Base-by-base conservation (phyloP, 2,888 invertebrate species). In the Omphaloscelis lunosa region DNA sequence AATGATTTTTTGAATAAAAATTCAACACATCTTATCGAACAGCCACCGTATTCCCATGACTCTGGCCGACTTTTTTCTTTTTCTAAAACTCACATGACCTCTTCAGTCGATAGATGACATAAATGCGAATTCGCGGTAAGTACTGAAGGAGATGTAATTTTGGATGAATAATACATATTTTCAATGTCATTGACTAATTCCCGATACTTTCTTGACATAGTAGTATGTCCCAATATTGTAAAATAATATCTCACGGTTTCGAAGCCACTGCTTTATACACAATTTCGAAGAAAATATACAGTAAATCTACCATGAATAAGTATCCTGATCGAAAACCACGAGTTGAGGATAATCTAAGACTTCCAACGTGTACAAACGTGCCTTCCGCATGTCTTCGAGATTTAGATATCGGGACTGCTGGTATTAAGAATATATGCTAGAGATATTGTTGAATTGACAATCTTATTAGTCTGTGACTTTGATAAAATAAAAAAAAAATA, bases 271-370 rank as follows among this genome's bases (percentile, higher is more conserved):
- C 15, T 7, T 15, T 3, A 11, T 17, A 17, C 27, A 23, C 23
- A 39, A 7, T 23, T 53, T 41, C 41, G 29, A 34, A 51, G 11
- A 17, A 23, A 68, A 34, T 34, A 34, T 9, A 34, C 17, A n/a
- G 17, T 34, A 34, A 68, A 34, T 68, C n/a, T 34, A 51, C 51
- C 67, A 51, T 34, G 34, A 68, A 51, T 51, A 68, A 34, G 34
- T 51, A 51, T 6, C n/a, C 51, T 51, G 23, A 51, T 39, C 53
- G 53, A 39, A 61, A 70, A 41, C 23, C 70, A 61, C 41, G 41
- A 61, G 15, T 70, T 61, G 41, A 15, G 27, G 27, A 61, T 70
- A 29, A 62, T 70, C 62, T 41, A 41, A 61, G 61, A 15, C 29
- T 17, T 41, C 27, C 69, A 20, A 41, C 39, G 39, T 70, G 6